Base-by-base conservation (phyloP, 1,140 invertebrate species). In the Galleria mellonella region DNA sequence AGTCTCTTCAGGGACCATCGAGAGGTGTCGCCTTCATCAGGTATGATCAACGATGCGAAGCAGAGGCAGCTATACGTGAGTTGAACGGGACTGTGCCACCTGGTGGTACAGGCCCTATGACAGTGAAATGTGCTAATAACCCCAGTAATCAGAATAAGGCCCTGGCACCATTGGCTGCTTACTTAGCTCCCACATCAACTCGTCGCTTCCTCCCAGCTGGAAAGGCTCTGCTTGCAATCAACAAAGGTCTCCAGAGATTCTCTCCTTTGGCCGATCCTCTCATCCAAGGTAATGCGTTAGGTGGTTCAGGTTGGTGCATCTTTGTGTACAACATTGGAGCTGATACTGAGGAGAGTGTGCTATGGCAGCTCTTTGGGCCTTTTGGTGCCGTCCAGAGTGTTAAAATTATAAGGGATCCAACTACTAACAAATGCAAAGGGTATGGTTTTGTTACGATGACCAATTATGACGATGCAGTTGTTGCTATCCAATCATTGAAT, bases 371-470 rank as follows among this genome's bases (percentile, higher is more conserved):
- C 41, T 97, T 97, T 83, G 96, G 95, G 32, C 96, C 96, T 11
- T 97, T 96, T 73, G 96, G 96, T 44, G 96, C 95, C 51, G 95
- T 97, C 48, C 94, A 96, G 83, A 94, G 92, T 83, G 95, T 97
- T 41, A 97, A 97, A 88, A 92, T 95, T 42, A 95, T 96, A 73
- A 90, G 94, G 60, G 96, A 97, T 86, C 90, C 93, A 54, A 91
- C 95, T 63, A 96, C 94, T 42, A 94, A 95, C 87, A 97, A 97
- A 78, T 97, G 96, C 88, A 97, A 96, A 88, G 96, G 96, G 41
- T 97, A 96, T 78, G 96, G 94, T 38, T 96, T 97, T 81, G 94
- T 97, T 41, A 96, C 94, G 39, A 97, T 97, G 96, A 96, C 94
- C 73, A 96, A 96, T 82, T 97, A 97, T 72, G 94, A 97, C 67